A percentile compares a stretch with the other conserved stretches of the same genome.
Evolutionary conservation across 2,888 invertebrate species (phyloP).

Genomic region (Orthosia cruda): DNA sequence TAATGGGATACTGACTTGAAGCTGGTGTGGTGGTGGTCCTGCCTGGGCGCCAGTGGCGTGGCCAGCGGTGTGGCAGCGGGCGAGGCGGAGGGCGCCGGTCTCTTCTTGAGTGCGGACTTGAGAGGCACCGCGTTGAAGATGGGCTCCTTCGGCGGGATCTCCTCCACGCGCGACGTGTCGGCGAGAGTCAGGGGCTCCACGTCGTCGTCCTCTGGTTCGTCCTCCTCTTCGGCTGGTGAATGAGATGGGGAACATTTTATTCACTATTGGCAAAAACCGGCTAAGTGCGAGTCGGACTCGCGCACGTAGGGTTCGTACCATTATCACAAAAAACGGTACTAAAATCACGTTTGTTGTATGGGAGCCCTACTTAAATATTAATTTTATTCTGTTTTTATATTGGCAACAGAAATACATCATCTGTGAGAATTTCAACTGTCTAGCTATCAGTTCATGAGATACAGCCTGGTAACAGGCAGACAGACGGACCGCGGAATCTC

Average conservation of each 20-base stretch:
- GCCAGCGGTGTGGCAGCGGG: constrained; percentile 90
- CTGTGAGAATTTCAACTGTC: no score
- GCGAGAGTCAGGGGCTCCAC: constrained; percentile 93
- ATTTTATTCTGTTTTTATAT: no score
- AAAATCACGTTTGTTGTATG: no score
- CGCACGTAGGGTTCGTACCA: no score
- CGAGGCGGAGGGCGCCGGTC: constrained; percentile 94
- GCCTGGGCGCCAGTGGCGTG: constrained; percentile 91
- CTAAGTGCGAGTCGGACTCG: no score
- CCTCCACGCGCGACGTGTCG: constrained; percentile 97
- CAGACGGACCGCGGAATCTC: no score
- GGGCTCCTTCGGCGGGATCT: constrained; percentile 98
- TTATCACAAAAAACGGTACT: no score
- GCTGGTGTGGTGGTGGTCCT: constrained; percentile 95
- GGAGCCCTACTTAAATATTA: no score
- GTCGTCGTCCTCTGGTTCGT: constrained; percentile 90
- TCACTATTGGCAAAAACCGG: constrained; percentile 2
- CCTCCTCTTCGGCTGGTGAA: constrained; percentile 88
- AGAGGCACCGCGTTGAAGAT: constrained; percentile 97
- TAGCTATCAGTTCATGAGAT: no score
- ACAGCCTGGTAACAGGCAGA: no score
- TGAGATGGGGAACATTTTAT: background rate
- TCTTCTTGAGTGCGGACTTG: constrained; percentile 98
- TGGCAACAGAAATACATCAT: no score
- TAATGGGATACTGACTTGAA: constrained; percentile 93